Percentiles rank a stretch among this genome's conserved stretches.
These are phyloP conservation scores for Zaprionus bogoriensis DNA, from an alignment of 2,888 invertebrate species.

Conservation along the genomic window DNA sequence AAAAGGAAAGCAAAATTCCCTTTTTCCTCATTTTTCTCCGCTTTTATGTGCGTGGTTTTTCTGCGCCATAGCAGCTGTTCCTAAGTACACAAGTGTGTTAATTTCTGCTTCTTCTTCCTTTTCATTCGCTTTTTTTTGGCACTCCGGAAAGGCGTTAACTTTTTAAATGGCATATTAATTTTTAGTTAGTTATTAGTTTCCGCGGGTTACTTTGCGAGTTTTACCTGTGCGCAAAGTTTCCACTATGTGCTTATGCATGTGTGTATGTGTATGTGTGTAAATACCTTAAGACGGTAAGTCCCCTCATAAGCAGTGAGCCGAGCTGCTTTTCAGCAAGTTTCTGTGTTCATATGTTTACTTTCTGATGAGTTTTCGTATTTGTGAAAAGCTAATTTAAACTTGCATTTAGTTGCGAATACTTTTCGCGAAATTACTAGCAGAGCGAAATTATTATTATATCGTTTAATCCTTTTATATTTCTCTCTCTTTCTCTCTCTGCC, in stretches of 20 bases:
- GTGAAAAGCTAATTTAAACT: constrained; percentile 22
- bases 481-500: too few species aligned
- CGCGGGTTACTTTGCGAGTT: constrained; percentile 21
- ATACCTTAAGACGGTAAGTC: constrained; percentile 18
- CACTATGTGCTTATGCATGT: neutral
- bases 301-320: constrained; percentile 2
- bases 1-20: too few species aligned
- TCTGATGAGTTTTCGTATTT: constrained; percentile 21
- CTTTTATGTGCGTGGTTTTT: neutral
- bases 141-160: constrained; percentile 43
- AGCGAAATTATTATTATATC: too few species aligned
- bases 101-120: constrained; percentile 32
- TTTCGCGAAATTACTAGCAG: constrained; percentile 11
- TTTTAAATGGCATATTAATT: constrained; percentile 59
- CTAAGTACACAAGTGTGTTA: neutral
- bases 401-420: constrained; percentile 5
- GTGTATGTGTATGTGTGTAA: constrained; percentile 6
- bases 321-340: neutral
- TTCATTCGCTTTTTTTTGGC: constrained; percentile 27
- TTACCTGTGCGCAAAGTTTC: constrained; percentile 16
- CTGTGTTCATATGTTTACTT: constrained; percentile 25
- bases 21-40: neutral
- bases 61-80: neutral
- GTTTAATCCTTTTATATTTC: too few species aligned
- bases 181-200: constrained; percentile 32